Percentiles rank a stretch among this genome's conserved stretches.
Conservation (phyloP, 1,140 invertebrate species). For the Grapholita molesta region DNA sequence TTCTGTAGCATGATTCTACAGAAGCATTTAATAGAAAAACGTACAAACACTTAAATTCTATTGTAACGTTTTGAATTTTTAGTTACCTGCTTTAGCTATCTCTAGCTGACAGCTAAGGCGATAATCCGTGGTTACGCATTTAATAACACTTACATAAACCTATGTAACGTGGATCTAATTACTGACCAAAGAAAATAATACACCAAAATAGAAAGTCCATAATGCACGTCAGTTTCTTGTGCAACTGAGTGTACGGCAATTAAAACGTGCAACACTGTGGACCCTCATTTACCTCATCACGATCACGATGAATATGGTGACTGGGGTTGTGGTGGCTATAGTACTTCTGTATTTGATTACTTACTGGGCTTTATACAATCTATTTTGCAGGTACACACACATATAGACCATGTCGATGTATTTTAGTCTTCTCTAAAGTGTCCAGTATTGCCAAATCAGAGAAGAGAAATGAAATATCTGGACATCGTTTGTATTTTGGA, state of each 20-base stretch:
- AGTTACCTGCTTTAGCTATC: background rate
- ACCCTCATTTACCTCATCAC: background rate
- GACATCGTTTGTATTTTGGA: too few species aligned
- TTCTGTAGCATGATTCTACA: too few species aligned
- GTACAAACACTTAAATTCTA: too few species aligned
- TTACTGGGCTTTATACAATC: background rate
- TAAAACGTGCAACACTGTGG: background rate
- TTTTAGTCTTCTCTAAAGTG: too few species aligned
- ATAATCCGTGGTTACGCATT: background rate
- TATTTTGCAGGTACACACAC: too few species aligned
- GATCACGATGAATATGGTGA: background rate
- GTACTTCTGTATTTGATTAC: too few species aligned
- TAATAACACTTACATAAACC: slow-evolving; percentile 1
- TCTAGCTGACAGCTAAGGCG: background rate
- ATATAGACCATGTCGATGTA: too few species aligned
- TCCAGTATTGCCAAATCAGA: too few species aligned
- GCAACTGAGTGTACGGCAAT: slow-evolving; percentile 6
- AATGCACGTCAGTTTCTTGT: slow-evolving; percentile 8
- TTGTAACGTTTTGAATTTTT: too few species aligned
- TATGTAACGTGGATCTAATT: slow-evolving; percentile 7
- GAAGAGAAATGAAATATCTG: too few species aligned
- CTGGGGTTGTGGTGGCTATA: too few species aligned
- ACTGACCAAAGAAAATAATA: slow-evolving; percentile 7
- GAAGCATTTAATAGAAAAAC: too few species aligned
- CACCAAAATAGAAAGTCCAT: slow-evolving; percentile 16